Percentiles rank a stretch among this genome's conserved stretches.
Conservation (phyloP, 1,140 invertebrate genomes). For the Drosophila athabasca region DNA sequence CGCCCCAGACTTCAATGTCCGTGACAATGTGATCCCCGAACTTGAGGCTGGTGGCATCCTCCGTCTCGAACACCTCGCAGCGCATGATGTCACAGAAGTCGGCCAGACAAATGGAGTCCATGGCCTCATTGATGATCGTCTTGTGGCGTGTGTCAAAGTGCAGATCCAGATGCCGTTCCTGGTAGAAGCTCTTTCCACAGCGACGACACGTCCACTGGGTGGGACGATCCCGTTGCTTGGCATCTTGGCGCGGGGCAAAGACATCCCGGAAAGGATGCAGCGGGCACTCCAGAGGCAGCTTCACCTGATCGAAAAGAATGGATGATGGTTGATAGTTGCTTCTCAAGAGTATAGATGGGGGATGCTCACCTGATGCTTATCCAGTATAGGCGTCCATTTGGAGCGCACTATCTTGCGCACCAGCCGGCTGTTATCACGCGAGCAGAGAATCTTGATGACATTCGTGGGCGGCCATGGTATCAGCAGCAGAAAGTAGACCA, state of each 20-base stretch:
- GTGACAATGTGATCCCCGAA: conserved; percentile 87
- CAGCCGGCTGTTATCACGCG: conserved; percentile 93
- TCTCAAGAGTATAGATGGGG: too few species aligned
- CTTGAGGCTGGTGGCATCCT: conserved; percentile 86
- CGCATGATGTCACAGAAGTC: conserved; percentile 98
- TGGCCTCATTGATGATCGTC: conserved; percentile 92
- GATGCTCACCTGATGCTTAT: conserved; percentile 89
- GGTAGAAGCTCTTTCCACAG: conserved; percentile 95
- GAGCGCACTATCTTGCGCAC: conserved; percentile 94
- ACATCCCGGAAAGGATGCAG: conserved; percentile 94
- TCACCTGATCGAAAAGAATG: conserved; percentile 77
- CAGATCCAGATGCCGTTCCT: conserved; percentile 93
- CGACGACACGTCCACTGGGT: conserved; percentile 95
- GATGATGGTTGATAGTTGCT: too few species aligned
- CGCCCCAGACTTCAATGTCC: conserved; percentile 90
- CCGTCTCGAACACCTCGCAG: conserved; percentile 92
- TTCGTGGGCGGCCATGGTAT: conserved; percentile 94
- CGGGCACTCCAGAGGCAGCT: conserved; percentile 93
- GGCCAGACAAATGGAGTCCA: conserved; percentile 94
- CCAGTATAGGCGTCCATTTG: conserved; percentile 95
- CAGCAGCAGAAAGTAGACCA: conserved; percentile 83
- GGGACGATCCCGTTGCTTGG: conserved; percentile 91
- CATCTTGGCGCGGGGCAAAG: conserved; percentile 91
- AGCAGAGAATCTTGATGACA: conserved; percentile 93
- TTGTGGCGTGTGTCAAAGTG: conserved; percentile 96